These are phyloP conservation scores for Colletes gigas DNA, from an alignment of 1,140 invertebrate species.

Conservation along the genomic window DNA sequence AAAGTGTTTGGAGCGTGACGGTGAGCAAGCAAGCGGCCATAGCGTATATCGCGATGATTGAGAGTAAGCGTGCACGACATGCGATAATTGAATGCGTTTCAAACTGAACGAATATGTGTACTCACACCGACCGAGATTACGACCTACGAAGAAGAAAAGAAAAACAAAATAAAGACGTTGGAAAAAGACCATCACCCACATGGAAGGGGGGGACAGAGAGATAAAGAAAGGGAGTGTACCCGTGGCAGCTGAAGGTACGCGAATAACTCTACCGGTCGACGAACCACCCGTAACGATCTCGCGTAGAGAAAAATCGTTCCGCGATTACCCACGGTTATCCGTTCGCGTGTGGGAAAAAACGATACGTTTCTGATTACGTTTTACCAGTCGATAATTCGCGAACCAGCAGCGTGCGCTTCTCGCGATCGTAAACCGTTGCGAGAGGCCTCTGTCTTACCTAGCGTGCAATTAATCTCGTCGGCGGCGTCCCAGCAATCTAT, in stretches of 20 bases:
- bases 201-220: too few relatives aligned
- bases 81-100: constrained; percentile 25
- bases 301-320: background rate
- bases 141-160: constrained; percentile 74
- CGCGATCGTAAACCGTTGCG: background rate
- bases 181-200: constrained; percentile 39
- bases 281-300: background rate
- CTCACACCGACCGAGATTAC: constrained; percentile 76
- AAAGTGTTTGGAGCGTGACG: background rate
- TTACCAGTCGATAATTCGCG: constrained; percentile 12
- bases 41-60: background rate
- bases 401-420: background rate
- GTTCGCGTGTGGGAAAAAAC: background rate
- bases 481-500: constrained; percentile 91
- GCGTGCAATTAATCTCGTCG: constrained; percentile 90
- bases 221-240: background rate
- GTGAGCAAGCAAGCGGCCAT: too few relatives aligned
- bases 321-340: background rate
- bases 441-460: constrained; percentile 79
- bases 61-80: constrained; percentile 8
- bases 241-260: background rate
- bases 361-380: background rate
- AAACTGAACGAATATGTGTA: constrained; percentile 65
- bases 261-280: background rate
- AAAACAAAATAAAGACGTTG: constrained; percentile 51